Evolutionary conservation across 1,140 invertebrate genomes (phyloP), one percentile per base, ranked within the genome.

Genomic region (Pararge aegeria): DNA sequence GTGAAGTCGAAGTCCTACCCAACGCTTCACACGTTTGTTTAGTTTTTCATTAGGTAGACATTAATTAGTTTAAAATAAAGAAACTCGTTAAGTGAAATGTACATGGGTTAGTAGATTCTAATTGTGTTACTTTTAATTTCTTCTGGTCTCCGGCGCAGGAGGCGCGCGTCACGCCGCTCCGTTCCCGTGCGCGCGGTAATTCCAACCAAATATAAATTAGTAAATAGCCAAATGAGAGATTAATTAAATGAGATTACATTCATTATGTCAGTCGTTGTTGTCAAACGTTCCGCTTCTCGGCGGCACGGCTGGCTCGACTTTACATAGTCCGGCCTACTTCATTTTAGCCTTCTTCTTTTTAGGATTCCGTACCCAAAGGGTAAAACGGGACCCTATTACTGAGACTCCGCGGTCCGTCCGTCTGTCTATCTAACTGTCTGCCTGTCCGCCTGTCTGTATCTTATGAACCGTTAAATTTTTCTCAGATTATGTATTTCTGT

Each of bases 161-260:
- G 34, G 9, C 6, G 34, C 34, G 34, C 34, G 9, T 27, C 27
- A 0, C 27, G 5, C 27, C 5, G 24, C 7, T 4, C 30, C 15
- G 13, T 48, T 16, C n/a, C 29, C 19, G 10, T 10, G 7, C 7
- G 16, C 7, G 4, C 24, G 13, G 10, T 44, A 7, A 27, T 42
- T 48, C 13, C 15, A 5, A 50, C 44, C 51, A 51, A 55, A 37
- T 10, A 15, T 61, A 46, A 44, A 61, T 61, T 37, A 61, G 44
- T 21, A 38, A 48, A 16, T 46, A 55, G 40, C 56, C 51, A 21
- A 59, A 64, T 38, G 20, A 56, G 37, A 56, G 16, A 55, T 48
- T 61, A 60, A 65, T 61, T 65, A 56, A 54, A 48, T 46, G 16
- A 55, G 40, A 61, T 61, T 57, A 65, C 18, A 61, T n/a, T 49